Conservation (phyloP, 1,140 invertebrate species). For the Watersipora subatra region DNA sequence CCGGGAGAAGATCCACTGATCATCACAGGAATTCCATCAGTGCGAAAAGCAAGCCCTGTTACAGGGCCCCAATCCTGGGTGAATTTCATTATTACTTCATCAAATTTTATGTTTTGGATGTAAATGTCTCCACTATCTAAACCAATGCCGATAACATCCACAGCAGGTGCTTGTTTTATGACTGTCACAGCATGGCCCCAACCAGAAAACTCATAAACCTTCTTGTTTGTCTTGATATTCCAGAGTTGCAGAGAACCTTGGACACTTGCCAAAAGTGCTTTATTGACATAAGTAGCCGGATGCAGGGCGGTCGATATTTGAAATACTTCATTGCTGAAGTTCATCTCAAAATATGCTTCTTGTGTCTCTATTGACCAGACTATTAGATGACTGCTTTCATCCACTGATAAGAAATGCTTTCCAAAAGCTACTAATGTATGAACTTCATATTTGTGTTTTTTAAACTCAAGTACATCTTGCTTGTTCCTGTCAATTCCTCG, state of each 20-base stretch:
- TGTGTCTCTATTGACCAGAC: constrained; percentile 73
- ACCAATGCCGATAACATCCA: constrained; percentile 78
- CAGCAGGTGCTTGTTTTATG: constrained; percentile 66
- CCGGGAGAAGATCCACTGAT: constrained; percentile 57
- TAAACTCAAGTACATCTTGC: constrained; percentile 61
- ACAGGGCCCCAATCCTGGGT: constrained; percentile 83
- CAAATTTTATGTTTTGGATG: constrained; percentile 74
- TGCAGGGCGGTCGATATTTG: constrained; percentile 65
- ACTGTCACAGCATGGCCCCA: constrained; percentile 58
- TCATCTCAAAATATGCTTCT: constrained; percentile 39
- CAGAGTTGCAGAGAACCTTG: constrained; percentile 77
- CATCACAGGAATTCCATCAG: constrained; percentile 74
- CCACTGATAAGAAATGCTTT: constrained; percentile 67
- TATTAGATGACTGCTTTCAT: constrained; percentile 60
- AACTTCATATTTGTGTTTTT: constrained; percentile 58
- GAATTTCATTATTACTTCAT: constrained; percentile 71
- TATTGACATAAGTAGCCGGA: constrained; percentile 84
- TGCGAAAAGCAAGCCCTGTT: constrained; percentile 68
- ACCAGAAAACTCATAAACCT: constrained; percentile 66
- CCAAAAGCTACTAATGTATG: constrained; percentile 74
- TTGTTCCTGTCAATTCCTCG: background rate
- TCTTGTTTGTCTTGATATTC: constrained; percentile 67
- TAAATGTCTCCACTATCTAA: constrained; percentile 66
- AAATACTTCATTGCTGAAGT: constrained; percentile 57
- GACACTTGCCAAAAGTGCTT: constrained; percentile 76